phyloP scores from a whole-genome alignment of 1,140 invertebrate genomes.

The Hylaeus anthracinus region DNA sequence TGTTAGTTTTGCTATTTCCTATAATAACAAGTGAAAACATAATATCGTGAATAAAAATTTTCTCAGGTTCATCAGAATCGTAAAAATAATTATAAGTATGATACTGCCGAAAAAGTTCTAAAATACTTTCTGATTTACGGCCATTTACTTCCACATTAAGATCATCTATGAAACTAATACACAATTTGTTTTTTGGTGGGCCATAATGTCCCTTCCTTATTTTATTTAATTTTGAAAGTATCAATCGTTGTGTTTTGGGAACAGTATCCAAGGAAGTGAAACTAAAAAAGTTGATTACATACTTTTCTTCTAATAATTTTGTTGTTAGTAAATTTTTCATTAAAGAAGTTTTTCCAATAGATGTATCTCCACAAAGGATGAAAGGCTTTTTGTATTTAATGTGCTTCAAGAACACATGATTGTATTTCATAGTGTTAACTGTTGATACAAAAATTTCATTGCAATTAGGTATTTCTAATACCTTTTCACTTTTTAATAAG shows the following conservation, averaged over 20 bases:
- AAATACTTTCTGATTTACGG: slow-evolving; percentile 80
- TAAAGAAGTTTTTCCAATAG: slow-evolving; percentile 86
- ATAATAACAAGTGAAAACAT: slow-evolving; percentile 83
- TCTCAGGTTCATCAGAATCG: slow-evolving; percentile 82
- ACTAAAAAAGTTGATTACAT: slow-evolving; percentile 82
- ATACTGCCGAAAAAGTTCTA: slow-evolving; percentile 86
- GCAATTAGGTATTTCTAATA: slow-evolving; percentile 43
- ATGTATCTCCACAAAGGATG: slow-evolving; percentile 84
- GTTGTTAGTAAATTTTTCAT: slow-evolving; percentile 84
- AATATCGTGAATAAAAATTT: slow-evolving; percentile 83
- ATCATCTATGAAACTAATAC: slow-evolving; percentile 87
- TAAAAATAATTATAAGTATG: slow-evolving; percentile 85
- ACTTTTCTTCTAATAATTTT: slow-evolving; percentile 79
- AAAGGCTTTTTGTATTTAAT: slow-evolving; percentile 81
- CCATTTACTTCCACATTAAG: slow-evolving; percentile 83
- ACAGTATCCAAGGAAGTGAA: slow-evolving; percentile 84
- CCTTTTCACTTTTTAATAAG: slow-evolving; percentile 76
- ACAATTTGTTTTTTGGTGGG: slow-evolving; percentile 81
- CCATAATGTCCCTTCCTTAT: slow-evolving; percentile 82
- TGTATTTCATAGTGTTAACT: slow-evolving; percentile 83
- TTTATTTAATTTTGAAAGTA: slow-evolving; percentile 85
- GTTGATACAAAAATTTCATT: slow-evolving; percentile 84
- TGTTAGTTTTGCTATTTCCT: slow-evolving; percentile 54
- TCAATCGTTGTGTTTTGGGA: slow-evolving; percentile 83
- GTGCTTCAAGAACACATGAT: slow-evolving; percentile 77